Conservation (phyloP, 2,888 invertebrate genomes). For the Drosophila buzzatii region DNA sequence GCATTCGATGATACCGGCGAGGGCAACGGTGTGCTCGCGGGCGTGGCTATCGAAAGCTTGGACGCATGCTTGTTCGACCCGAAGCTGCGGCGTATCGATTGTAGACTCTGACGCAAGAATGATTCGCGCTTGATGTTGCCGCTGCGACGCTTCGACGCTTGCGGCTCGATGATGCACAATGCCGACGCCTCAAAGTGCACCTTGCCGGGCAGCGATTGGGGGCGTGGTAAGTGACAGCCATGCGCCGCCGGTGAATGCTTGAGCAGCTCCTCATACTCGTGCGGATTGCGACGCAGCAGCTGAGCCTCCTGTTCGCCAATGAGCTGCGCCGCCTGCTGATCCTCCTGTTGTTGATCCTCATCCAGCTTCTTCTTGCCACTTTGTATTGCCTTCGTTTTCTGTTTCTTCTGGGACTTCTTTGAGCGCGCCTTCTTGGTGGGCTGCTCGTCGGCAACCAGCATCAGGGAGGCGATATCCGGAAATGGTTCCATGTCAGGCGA, state of each 20-base stretch:
- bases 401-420: constrained; percentile 24
- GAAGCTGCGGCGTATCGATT: constrained; percentile 81
- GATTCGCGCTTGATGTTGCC: constrained; percentile 76
- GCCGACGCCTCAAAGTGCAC: constrained; percentile 44
- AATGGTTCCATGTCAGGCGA: constrained; percentile 51
- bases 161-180: neutral
- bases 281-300: constrained; percentile 40
- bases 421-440: constrained; percentile 20
- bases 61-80: constrained; percentile 63
- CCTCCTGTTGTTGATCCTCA: constrained; percentile 7
- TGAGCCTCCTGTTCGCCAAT: constrained; percentile 34
- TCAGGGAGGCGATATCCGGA: constrained; percentile 42
- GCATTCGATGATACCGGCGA: constrained; percentile 47
- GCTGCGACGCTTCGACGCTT: constrained; percentile 29
- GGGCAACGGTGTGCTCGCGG: constrained; percentile 4
- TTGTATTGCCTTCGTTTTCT: constrained; percentile 13
- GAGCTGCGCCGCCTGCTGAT: neutral
- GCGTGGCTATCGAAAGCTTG: constrained; percentile 30
- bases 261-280: constrained; percentile 48
- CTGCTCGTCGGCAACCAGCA: constrained; percentile 20
- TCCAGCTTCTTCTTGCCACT: constrained; percentile 18
- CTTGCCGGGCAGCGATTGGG: constrained; percentile 67
- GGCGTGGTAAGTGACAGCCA: constrained; percentile 51
- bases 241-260: constrained; percentile 12
- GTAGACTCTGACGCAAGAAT: constrained; percentile 80